phyloP scores from a whole-genome alignment of 2,888 invertebrate species.

The Conistra vaccinii region DNA sequence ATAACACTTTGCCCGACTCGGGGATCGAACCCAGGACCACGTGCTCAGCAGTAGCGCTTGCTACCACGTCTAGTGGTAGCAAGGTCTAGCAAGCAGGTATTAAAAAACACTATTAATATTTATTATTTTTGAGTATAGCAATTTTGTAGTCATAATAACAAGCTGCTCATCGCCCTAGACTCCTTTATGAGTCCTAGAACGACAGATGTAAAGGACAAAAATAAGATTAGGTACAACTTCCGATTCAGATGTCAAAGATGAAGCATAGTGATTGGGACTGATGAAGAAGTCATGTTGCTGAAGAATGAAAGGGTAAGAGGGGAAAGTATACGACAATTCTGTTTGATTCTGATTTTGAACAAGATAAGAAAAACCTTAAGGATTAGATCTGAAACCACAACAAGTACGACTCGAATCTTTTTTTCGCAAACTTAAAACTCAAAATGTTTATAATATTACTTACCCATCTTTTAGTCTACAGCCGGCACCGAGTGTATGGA shows the following conservation, averaged over 20 bases:
- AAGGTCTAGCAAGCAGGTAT: no score
- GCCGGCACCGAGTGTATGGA: conserved; percentile 20
- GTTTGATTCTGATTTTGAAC: background rate
- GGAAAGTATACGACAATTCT: background rate
- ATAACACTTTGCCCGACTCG: no score
- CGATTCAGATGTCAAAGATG: background rate
- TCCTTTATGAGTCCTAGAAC: background rate
- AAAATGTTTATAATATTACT: conserved; percentile 1
- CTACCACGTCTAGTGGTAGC: no score
- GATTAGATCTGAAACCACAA: background rate
- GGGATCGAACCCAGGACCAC: no score
- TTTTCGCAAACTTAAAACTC: background rate
- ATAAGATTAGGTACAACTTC: background rate
- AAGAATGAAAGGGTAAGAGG: background rate
- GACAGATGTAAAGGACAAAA: background rate
- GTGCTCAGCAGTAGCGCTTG: no score
- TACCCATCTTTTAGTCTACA: conserved; percentile 7
- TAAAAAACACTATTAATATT: no score
- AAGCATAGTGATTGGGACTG: background rate
- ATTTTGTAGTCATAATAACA: background rate
- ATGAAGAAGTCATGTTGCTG: background rate
- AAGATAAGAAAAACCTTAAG: background rate
- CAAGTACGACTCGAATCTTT: background rate
- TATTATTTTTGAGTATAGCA: background rate
- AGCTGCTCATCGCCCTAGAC: no score